phyloP scores from a whole-genome alignment of 2,797 vertebrate species.

The Channallabes apus region DNA sequence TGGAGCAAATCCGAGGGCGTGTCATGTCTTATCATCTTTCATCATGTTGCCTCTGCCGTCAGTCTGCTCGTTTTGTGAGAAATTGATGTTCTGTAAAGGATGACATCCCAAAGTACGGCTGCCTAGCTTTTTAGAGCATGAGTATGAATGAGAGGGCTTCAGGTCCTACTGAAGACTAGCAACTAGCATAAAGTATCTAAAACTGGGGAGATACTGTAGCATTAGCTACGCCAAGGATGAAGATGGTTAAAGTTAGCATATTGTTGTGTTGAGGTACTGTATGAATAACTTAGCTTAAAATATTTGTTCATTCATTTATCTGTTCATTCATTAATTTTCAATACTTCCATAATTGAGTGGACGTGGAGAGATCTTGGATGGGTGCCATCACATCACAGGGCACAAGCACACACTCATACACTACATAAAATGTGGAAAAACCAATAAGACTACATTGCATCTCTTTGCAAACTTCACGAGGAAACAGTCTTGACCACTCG shows the following conservation, averaged over 20 bases:
- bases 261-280: background rate
- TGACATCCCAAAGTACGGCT: background rate
- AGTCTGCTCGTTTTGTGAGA: background rate
- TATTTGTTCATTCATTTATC: too few relatives aligned
- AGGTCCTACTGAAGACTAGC: background rate
- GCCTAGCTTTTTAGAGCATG: background rate
- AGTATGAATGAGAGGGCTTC: background rate
- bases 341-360: too few relatives aligned
- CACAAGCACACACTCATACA: too few relatives aligned
- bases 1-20: background rate
- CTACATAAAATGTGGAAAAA: too few relatives aligned
- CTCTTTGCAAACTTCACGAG: too few relatives aligned
- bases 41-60: background rate
- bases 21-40: conserved; percentile 1
- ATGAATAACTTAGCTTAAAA: background rate
- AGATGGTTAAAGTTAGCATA: background rate
- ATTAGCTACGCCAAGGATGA: background rate
- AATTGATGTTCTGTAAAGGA: conserved; percentile 2
- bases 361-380: too few relatives aligned
- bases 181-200: background rate
- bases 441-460: too few relatives aligned
- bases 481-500: too few relatives aligned
- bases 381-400: too few relatives aligned
- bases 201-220: background rate
- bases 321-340: too few relatives aligned